Base-by-base conservation (phyloP, 2,888 invertebrate species). In the Eilema depressum region DNA sequence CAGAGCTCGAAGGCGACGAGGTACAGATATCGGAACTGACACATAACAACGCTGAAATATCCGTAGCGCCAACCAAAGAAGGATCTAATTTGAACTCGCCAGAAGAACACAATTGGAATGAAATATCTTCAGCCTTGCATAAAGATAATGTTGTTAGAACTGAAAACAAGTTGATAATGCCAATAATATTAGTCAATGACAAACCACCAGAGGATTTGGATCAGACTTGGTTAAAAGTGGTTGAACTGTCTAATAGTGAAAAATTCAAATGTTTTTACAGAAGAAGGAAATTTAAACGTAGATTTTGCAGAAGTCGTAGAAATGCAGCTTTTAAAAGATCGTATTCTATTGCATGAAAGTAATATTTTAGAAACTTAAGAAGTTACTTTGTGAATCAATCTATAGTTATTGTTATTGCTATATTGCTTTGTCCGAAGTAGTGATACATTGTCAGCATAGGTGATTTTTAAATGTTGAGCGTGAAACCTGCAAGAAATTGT, bases 141-240 rank as follows among this genome's bases (percentile, higher is more conserved):
- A 93, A 90, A 84, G 88, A 88, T 41, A 83, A 82, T 7, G 85
- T 84, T 59, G 70, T 73, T 5, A 79, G 71, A 69, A 73, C 76
- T 30, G 88, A 88, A 41, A 83, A 83, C 61, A 77, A 83, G 66
- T 78, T 75, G 30, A 83, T 88, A 0, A 80, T 93, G 73, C 95
- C 95, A 2, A 92, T 95, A 37, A 95, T 95, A 28, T 76, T 95
- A 77, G 89, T 94, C 7, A 95, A 95, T 62, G 95, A 95, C 59
- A 91, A 91, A 77, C 91, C 91, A 23, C 91, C 91, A 0, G 94
- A 94, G 77, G 94, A 94, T 78, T 88, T 93, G 17, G 95, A 94
- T 67, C 90, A 92, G 68, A 93, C 91, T 78, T 92, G 92, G 92
- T 80, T 87, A 14, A 86, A 91, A 63, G 82, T 92, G 7, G 86